These are phyloP conservation scores for Peromyscus attwateri DNA, from an alignment of 2,797 vertebrate genomes.

Conservation along the genomic window DNA sequence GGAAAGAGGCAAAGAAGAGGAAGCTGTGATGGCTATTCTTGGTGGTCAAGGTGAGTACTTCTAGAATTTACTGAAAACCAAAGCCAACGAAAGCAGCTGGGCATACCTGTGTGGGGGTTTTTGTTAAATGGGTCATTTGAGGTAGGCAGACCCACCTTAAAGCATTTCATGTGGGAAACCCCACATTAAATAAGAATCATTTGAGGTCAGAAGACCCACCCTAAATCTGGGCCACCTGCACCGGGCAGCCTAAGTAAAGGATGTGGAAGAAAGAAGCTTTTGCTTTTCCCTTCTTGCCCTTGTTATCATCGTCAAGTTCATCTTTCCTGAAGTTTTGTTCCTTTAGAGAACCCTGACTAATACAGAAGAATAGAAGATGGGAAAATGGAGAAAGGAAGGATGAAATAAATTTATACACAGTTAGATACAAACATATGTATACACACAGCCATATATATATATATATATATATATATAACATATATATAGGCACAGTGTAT, in stretches of 20 bases:
- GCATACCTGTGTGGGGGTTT: neutral
- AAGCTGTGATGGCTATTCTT: no score
- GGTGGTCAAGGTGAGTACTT: no score
- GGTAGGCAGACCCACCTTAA: neutral
- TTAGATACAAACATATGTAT: neutral
- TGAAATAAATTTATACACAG: neutral
- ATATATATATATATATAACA: no score
- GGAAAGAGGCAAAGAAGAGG: no score
- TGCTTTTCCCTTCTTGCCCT: neutral
- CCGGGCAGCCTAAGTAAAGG: neutral
- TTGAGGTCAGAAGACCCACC: neutral
- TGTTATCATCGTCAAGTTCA: neutral
- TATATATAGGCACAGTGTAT: rapidly evolving
- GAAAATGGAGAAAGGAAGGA: neutral
- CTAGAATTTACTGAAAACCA: neutral
- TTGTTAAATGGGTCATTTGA: neutral
- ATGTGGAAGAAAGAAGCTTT: neutral
- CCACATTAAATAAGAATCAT: neutral
- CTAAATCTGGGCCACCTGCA: no score
- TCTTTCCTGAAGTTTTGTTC: neutral
- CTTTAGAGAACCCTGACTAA: neutral
- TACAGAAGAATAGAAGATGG: neutral
- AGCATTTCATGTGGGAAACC: neutral
- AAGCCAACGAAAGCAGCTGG: neutral
- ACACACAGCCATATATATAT: neutral